phyloP scores from a whole-genome alignment of 2,888 invertebrate genomes.

The Microplitis manilae region DNA sequence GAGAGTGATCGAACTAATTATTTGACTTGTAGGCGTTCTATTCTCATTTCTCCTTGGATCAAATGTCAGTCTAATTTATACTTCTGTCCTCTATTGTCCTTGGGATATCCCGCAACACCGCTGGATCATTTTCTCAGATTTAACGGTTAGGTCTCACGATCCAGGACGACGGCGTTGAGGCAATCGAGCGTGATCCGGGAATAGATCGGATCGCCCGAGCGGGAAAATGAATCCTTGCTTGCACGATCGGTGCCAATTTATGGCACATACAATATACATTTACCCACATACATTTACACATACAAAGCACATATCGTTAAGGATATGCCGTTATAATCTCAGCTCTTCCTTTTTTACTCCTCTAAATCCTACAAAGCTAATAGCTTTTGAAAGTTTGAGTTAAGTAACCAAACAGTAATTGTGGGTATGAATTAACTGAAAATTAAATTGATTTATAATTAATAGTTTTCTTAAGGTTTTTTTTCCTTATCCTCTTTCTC shows the following conservation, averaged over 20 bases:
- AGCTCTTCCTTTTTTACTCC: constrained; percentile 2
- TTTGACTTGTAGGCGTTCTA: constrained; percentile 4
- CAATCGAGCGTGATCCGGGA: constrained; percentile 38
- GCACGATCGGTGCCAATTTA: constrained; percentile 20
- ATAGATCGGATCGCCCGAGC: constrained; percentile 27
- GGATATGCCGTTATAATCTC: constrained; percentile 6
- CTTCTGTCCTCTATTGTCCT: not conserved
- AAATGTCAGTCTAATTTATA: not conserved
- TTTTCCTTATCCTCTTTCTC: not conserved
- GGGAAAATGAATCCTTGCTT: constrained; percentile 35
- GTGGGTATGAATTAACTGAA: constrained; percentile 3
- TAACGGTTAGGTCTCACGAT: constrained; percentile 32
- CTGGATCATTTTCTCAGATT: not conserved
- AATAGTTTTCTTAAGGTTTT: not conserved
- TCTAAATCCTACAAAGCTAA: not conserved
- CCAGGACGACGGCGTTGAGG: constrained; percentile 19
- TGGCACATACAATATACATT: constrained; percentile 6
- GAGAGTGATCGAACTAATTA: constrained; percentile 4
- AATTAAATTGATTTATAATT: constrained; percentile 11
- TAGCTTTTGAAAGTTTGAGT: constrained; percentile 2
- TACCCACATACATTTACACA: no score
- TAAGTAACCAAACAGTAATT: constrained; percentile 9
- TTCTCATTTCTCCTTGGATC: not conserved
- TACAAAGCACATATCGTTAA: no score
- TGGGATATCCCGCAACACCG: not conserved